A percentile compares a stretch with the other conserved stretches of the same genome.
Evolutionary conservation across 2,113 vertebrate species (phyloP).

Genomic region (Nanorana parkeri): DNA sequence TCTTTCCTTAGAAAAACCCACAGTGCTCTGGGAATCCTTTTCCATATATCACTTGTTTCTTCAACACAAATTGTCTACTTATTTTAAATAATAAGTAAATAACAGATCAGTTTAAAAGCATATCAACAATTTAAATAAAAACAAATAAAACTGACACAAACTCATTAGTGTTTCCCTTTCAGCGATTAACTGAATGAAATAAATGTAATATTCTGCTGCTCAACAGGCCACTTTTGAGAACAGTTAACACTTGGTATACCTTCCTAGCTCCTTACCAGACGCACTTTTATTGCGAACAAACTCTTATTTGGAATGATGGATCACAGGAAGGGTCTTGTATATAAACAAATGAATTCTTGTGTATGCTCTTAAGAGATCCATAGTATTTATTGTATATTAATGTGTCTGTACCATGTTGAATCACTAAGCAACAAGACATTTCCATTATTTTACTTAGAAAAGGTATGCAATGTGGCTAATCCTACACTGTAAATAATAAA

Average conservation of each 20-base stretch:
- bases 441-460: not conserved
- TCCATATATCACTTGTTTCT: too few species aligned
- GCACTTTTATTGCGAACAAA: not conserved
- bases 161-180: too few species aligned
- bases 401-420: not conserved
- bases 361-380: not conserved
- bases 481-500: not conserved
- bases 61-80: too few species aligned
- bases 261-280: not conserved
- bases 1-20: too few species aligned
- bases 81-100: too few species aligned
- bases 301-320: slow-evolving; percentile 32
- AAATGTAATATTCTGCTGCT: too few species aligned
- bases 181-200: too few species aligned
- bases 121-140: too few species aligned
- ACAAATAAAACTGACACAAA: too few species aligned
- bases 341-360: slow-evolving; percentile 11
- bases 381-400: slow-evolving; percentile 10
- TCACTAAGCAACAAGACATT: slow-evolving; percentile 19
- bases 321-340: slow-evolving; percentile 27
- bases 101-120: too few species aligned
- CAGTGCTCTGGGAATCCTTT: too few species aligned
- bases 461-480: not conserved
- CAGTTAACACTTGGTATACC: slow-evolving; percentile 12
- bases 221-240: too few species aligned